Percentiles rank a stretch among this genome's conserved stretches.
Conservation (phyloP, 2,113 vertebrate genomes). For the Vireo altiloquus region DNA sequence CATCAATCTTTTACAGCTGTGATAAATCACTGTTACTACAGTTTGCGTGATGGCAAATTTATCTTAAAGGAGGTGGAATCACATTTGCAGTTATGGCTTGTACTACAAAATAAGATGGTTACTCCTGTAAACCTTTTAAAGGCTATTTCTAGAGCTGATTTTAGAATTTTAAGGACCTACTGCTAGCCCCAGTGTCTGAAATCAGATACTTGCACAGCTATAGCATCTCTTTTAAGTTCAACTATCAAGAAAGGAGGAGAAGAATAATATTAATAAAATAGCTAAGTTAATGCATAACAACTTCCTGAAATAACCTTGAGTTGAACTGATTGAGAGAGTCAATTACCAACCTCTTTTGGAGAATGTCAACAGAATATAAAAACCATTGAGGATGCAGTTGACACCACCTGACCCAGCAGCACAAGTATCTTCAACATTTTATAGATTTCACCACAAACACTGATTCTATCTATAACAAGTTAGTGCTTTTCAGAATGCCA, state of each 20-base stretch:
- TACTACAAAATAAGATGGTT: neutral
- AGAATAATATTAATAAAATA: neutral
- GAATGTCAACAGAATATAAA: neutral
- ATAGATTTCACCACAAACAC: neutral
- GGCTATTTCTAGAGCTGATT: neutral
- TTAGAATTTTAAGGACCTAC: neutral
- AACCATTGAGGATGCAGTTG: neutral
- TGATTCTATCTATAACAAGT: neutral
- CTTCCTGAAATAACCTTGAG: neutral
- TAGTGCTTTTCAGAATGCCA: neutral
- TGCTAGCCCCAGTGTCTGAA: neutral
- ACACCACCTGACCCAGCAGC: neutral
- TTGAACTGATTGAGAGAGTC: neutral
- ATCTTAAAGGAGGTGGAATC: neutral
- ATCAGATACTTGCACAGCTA: neutral
- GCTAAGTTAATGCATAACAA: neutral
- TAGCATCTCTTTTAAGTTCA: neutral
- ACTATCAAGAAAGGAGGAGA: neutral
- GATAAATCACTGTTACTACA: slow-evolving; percentile 15
- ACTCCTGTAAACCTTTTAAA: neutral
- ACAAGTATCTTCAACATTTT: neutral
- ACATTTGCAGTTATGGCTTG: neutral
- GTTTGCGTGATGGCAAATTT: neutral
- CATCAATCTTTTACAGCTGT: neutral
- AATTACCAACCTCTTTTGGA: neutral